These are phyloP conservation scores for Notocelia uddmanniana DNA, from an alignment of 2,888 invertebrate species.

Conservation along the genomic window DNA sequence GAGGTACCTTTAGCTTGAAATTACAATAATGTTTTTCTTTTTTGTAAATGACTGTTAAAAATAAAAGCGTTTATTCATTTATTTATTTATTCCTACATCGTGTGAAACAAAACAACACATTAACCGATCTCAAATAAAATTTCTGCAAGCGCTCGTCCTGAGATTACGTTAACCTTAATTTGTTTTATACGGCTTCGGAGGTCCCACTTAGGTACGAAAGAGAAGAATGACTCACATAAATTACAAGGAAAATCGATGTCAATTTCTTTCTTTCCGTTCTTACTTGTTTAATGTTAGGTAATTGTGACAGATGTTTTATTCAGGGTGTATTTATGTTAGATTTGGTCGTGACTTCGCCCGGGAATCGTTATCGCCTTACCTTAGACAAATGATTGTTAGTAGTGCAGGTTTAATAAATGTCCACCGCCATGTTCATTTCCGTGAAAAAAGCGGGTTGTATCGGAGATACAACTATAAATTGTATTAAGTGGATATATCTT, in stretches of 20 bases:
- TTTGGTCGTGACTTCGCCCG: no score
- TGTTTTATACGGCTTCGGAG: slow-evolving; percentile 37
- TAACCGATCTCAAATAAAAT: slow-evolving; percentile 29
- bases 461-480: no score
- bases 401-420: no score
- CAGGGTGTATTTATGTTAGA: background rate
- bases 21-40: no score
- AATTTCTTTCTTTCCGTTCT: slow-evolving; percentile 5
- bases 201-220: slow-evolving; percentile 31
- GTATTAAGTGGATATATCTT: no score
- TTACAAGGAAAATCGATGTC: slow-evolving; percentile 37
- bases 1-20: no score
- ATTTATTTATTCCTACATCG: background rate
- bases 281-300: slow-evolving; percentile 7
- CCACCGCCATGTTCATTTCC: no score
- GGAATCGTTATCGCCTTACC: no score
- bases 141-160: slow-evolving; percentile 11
- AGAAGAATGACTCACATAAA: slow-evolving; percentile 32
- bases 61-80: no score
- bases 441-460: no score
- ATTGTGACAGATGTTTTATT: slow-evolving; percentile 6
- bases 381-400: no score
- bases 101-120: slow-evolving; percentile 3
- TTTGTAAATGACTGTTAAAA: no score
- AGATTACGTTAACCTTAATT: slow-evolving; percentile 40